Percentiles rank a stretch among this genome's conserved stretches.
Evolutionary conservation across 2,113 vertebrate species (phyloP).

Genomic region (Apeltes quadracus): DNA sequence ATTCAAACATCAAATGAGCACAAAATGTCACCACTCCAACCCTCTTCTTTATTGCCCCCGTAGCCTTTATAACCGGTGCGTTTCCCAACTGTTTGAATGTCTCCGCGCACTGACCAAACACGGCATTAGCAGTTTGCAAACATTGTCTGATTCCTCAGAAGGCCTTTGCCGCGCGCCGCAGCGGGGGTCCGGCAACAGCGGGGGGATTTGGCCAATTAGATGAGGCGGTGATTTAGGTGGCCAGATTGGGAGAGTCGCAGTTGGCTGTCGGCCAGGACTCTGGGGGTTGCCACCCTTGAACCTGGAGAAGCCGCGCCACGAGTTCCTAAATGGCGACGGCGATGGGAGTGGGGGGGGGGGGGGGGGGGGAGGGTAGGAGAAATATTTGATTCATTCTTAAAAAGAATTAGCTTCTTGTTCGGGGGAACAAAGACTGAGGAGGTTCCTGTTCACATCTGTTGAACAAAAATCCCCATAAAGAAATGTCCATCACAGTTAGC

Average conservation of each 20-base stretch:
- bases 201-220: conserved; percentile 82
- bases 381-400: not conserved
- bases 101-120: conserved; percentile 57
- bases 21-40: conserved; percentile 2
- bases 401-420: conserved; percentile 10
- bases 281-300: conserved; percentile 77
- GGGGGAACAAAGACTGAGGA: not conserved
- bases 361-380: conserved; percentile 14
- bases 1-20: conserved; percentile 19
- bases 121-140: conserved; percentile 72
- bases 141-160: conserved; percentile 71
- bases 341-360: conserved; percentile 13
- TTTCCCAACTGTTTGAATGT: conserved; percentile 25
- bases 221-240: conserved; percentile 79
- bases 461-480: not conserved
- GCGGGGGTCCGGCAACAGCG: conserved; percentile 71
- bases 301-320: conserved; percentile 62
- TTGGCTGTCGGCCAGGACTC: conserved; percentile 79
- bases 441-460: not conserved
- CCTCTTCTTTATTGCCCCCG: not conserved
- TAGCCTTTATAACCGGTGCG: not conserved
- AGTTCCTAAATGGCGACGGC: conserved; percentile 71
- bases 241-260: conserved; percentile 79
- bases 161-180: conserved; percentile 67
- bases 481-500: not conserved